A percentile compares a stretch with the other conserved stretches of the same genome.
phyloP scores from a whole-genome alignment of 2,113 vertebrate species.

The Archilochus colubris region DNA sequence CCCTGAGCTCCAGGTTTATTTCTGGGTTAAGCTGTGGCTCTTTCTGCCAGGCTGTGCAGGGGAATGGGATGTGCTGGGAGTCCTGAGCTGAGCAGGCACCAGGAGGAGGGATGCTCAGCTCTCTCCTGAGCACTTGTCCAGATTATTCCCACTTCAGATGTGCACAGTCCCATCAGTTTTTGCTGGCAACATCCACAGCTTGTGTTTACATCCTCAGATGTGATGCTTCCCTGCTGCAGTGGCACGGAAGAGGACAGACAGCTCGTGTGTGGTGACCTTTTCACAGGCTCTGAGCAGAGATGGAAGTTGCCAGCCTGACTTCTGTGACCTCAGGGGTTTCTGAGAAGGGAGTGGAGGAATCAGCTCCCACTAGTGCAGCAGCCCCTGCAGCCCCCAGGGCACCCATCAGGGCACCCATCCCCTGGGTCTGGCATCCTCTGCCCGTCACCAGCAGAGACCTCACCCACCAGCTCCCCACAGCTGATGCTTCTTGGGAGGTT shows the following conservation, averaged over 20 bases:
- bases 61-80: rapidly evolving
- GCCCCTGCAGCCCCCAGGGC: background rate
- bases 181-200: rapidly evolving
- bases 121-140: background rate
- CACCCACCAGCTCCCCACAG: too few relatives aligned
- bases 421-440: background rate
- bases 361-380: background rate
- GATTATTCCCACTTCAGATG: rapidly evolving
- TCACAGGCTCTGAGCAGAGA: background rate
- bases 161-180: rapidly evolving
- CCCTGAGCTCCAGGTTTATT: background rate
- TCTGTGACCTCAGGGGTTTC: background rate
- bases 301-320: background rate
- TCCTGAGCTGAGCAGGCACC: rapidly evolving
- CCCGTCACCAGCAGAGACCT: background rate
- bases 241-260: rapidly evolving
- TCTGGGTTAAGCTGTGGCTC: background rate
- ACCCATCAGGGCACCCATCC: rapidly evolving
- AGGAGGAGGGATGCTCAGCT: background rate
- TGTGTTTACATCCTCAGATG: background rate
- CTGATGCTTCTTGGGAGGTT: too few relatives aligned
- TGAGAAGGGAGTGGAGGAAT: background rate
- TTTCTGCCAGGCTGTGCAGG: rapidly evolving
- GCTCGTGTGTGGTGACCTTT: background rate
- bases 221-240: rapidly evolving